Percentiles rank a stretch among this genome's conserved stretches.
phyloP scores from a whole-genome alignment of 2,113 vertebrate species.

The Engraulis encrasicolus region DNA sequence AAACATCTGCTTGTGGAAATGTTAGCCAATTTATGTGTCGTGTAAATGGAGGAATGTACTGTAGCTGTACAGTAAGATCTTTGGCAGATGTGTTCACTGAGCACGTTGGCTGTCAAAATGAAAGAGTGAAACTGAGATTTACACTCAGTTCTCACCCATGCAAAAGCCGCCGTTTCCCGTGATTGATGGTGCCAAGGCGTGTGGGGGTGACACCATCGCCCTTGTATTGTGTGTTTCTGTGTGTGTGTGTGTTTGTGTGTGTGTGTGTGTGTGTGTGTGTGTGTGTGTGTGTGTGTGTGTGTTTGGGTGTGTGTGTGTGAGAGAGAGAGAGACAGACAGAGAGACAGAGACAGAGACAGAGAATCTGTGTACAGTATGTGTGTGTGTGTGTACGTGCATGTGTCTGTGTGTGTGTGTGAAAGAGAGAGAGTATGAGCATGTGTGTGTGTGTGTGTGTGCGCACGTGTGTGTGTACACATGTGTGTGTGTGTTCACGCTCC shows the following conservation, averaged over 20 bases:
- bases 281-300: no score
- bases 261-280: no score
- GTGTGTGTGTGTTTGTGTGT: neutral
- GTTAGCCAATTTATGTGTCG: neutral
- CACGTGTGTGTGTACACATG: neutral
- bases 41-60: neutral
- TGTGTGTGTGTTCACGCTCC: neutral
- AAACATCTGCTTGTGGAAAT: neutral
- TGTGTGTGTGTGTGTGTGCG: neutral
- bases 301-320: no score
- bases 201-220: neutral
- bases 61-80: no score
- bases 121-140: neutral
- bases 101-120: neutral
- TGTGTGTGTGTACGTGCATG: neutral
- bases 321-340: no score
- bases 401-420: no score
- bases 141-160: neutral
- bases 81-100: neutral
- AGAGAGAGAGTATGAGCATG: neutral
- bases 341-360: no score
- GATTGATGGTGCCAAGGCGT: neutral
- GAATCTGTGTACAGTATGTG: neutral
- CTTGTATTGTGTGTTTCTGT: neutral
- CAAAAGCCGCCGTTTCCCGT: neutral